Conservation (phyloP, 2,797 vertebrate species). For the Tokudaia muenninki region DNA sequence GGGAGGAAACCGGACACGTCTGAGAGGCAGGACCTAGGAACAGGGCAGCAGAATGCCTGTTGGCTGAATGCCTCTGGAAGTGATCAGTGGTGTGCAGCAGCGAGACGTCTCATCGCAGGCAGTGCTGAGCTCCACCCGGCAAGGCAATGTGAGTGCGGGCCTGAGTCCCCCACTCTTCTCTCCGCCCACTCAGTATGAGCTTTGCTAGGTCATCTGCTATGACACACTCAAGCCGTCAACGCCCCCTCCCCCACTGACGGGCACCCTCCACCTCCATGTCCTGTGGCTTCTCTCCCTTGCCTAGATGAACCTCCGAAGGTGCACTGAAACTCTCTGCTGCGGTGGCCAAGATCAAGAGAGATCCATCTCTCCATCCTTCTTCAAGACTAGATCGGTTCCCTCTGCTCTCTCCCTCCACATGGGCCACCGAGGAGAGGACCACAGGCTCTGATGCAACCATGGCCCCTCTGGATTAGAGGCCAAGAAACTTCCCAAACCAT, state of each 20-base stretch:
- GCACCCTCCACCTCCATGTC: neutral
- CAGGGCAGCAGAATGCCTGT: neutral
- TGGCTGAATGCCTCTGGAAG: neutral
- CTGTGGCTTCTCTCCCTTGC: neutral
- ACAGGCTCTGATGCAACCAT: conserved; percentile 74
- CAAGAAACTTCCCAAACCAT: conserved; percentile 71
- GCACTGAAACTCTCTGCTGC: neutral
- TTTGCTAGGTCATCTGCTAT: neutral
- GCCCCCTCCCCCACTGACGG: neutral
- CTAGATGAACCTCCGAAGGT: neutral
- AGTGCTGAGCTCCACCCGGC: neutral
- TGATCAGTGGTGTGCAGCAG: fast-evolving
- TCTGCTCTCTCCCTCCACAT: conserved; percentile 2
- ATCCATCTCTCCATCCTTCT: neutral
- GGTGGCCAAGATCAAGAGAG: neutral
- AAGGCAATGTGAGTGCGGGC: neutral
- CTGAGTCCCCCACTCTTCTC: neutral
- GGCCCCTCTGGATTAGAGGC: conserved; percentile 75
- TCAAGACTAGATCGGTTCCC: neutral
- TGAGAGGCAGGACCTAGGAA: neutral
- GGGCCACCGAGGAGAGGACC: conserved; percentile 68
- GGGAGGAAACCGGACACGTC: neutral
- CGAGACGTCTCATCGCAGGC: fast-evolving
- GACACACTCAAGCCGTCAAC: neutral
- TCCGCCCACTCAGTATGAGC: neutral